These are phyloP conservation scores for Eupithecia vulgata DNA, from an alignment of 2,888 invertebrate species.

Conservation along the genomic window DNA sequence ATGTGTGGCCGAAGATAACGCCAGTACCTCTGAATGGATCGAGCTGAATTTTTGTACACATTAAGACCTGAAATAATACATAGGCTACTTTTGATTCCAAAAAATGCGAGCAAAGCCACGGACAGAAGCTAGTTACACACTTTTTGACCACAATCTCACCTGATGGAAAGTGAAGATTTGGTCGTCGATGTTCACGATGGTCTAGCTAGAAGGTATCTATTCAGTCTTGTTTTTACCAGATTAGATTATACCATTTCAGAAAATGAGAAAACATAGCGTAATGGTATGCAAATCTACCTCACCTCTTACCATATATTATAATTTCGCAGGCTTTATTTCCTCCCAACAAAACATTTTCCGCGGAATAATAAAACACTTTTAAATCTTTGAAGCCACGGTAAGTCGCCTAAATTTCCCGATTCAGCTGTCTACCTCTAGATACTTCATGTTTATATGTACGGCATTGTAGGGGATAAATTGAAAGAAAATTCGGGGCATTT, in stretches of 20 bases:
- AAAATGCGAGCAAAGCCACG: too few species aligned
- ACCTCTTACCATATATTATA: constrained; percentile 30
- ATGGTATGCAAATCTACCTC: constrained; percentile 31
- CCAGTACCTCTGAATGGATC: too few species aligned
- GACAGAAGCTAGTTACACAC: too few species aligned
- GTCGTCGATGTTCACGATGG: too few species aligned
- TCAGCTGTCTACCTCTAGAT: not conserved
- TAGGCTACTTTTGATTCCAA: too few species aligned
- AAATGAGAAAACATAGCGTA: constrained; percentile 14
- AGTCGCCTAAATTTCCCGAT: not conserved
- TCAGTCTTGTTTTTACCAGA: not conserved
- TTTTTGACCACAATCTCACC: too few species aligned
- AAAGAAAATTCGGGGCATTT: not conserved
- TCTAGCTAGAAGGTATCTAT: too few species aligned
- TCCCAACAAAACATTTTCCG: constrained; percentile 27
- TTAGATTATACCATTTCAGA: not conserved
- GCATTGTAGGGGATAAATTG: not conserved
- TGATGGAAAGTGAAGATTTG: too few species aligned
- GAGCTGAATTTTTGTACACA: too few species aligned
- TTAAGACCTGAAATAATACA: too few species aligned
- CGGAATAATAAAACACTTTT: constrained; percentile 32
- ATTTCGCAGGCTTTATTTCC: constrained; percentile 27
- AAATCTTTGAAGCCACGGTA: constrained; percentile 4
- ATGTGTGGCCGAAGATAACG: too few species aligned
- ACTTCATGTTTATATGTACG: not conserved